A percentile compares a stretch with the other conserved stretches of the same genome.
These are phyloP conservation scores for Penaeus indicus DNA, from an alignment of 1,140 invertebrate species.

Conservation along the genomic window DNA sequence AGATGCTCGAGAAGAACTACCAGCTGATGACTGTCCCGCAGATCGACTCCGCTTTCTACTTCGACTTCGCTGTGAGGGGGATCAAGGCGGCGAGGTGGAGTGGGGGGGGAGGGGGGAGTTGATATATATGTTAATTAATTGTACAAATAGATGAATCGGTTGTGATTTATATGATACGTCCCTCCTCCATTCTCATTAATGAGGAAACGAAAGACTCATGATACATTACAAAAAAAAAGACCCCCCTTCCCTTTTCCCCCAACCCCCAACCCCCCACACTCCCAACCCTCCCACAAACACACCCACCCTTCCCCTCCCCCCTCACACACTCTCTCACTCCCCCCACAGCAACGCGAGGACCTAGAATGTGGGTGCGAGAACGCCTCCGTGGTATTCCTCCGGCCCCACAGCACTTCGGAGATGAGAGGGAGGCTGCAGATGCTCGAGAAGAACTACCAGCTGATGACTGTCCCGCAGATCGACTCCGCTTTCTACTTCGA, in stretches of 20 bases:
- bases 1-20: constrained; percentile 77
- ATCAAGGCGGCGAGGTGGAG: constrained; percentile 81
- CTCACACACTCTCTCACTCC: not conserved
- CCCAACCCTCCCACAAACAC: not conserved
- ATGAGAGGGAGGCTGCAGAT: constrained; percentile 75
- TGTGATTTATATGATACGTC: no score
- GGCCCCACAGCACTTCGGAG: constrained; percentile 75
- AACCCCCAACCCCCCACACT: not conserved
- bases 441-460: constrained; percentile 78
- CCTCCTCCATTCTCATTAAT: no score
- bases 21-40: constrained; percentile 79
- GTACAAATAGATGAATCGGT: no score
- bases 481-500: constrained; percentile 90
- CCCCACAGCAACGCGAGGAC: constrained; percentile 46
- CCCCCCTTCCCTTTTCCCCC: not conserved
- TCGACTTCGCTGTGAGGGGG: constrained; percentile 82
- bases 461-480: constrained; percentile 79
- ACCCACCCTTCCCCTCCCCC: not conserved
- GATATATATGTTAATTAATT: no score
- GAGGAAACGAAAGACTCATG: no score
- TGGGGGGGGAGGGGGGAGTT: no score
- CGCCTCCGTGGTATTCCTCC: constrained; percentile 78
- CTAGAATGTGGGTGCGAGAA: constrained; percentile 75
- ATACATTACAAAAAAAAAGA: no score
- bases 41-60: constrained; percentile 86